Evolutionary conservation across 2,888 invertebrate genomes (phyloP).

Genomic region (Lochmaea capreae): DNA sequence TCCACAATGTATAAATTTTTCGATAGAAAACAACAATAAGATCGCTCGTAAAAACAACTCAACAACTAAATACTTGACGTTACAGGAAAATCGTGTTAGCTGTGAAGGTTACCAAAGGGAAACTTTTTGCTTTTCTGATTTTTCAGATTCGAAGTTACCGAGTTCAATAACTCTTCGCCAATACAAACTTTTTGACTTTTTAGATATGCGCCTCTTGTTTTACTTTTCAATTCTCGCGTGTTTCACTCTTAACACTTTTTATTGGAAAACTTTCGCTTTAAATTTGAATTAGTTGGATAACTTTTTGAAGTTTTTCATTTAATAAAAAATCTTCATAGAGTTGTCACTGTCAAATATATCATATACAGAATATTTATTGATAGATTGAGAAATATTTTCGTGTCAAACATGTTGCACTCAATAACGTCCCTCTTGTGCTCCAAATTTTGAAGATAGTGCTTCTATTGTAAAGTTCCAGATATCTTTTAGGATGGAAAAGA

Average conservation of each 20-base stretch:
- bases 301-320: slow-evolving; percentile 8
- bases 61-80: not conserved
- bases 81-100: slow-evolving; percentile 7
- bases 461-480: no score
- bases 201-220: not conserved
- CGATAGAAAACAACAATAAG: no score
- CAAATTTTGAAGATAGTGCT: no score
- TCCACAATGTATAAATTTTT: no score
- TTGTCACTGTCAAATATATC: not conserved
- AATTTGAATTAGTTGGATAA: slow-evolving; percentile 34
- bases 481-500: no score
- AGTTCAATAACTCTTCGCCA: slow-evolving; percentile 36
- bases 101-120: not conserved
- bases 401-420: no score
- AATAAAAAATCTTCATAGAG: not conserved
- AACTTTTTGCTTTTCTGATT: slow-evolving; percentile 33
- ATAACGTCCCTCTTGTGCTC: no score
- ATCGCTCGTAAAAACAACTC: no score
- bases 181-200: slow-evolving; percentile 8
- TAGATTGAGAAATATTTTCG: no score
- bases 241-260: slow-evolving; percentile 40
- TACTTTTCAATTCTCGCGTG: slow-evolving; percentile 34
- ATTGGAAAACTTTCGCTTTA: slow-evolving; percentile 40
- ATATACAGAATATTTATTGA: not conserved
- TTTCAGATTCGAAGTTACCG: slow-evolving; percentile 32